A percentile compares a stretch with the other conserved stretches of the same genome.
phyloP scores from a whole-genome alignment of 2,113 vertebrate genomes.

The Macquaria ambigua region DNA sequence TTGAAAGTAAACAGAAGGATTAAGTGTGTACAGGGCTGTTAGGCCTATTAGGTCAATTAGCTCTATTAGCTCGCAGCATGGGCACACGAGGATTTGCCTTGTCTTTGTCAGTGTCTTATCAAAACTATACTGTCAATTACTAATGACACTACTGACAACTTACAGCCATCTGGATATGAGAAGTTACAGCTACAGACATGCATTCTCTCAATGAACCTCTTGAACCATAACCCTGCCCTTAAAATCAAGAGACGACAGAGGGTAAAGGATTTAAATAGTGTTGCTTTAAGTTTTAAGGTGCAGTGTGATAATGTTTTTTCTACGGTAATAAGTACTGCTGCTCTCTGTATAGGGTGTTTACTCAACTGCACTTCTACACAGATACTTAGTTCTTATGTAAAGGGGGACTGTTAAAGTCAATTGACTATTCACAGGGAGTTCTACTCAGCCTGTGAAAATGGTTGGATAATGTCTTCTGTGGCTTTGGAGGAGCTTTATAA shows the following conservation, averaged over 20 bases:
- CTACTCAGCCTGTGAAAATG: not conserved
- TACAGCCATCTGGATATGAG: not conserved
- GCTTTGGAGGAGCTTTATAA: too few species aligned
- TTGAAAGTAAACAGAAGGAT: constrained; percentile 65
- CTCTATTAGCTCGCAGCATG: constrained; percentile 57
- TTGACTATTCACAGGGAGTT: not conserved
- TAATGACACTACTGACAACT: constrained; percentile 8
- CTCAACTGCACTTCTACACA: not conserved
- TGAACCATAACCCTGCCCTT: not conserved
- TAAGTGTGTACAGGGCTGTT: constrained; percentile 33
- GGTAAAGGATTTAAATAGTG: not conserved
- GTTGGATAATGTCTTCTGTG: too few species aligned
- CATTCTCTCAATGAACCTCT: not conserved
- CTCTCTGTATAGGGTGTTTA: not conserved
- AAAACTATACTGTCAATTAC: constrained; percentile 56
- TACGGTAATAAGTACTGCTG: too few species aligned
- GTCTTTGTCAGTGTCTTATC: constrained; percentile 64
- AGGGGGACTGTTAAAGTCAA: not conserved
- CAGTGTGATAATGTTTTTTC: not conserved
- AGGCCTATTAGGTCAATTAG: constrained; percentile 17
- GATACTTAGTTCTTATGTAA: not conserved
- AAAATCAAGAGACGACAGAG: not conserved
- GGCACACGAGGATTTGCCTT: constrained; percentile 46
- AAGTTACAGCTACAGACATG: not conserved
- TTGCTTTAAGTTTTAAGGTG: not conserved